Conservation (phyloP, 53 echinoderm and acorn worm species). For the Holothuria leucospilota region DNA sequence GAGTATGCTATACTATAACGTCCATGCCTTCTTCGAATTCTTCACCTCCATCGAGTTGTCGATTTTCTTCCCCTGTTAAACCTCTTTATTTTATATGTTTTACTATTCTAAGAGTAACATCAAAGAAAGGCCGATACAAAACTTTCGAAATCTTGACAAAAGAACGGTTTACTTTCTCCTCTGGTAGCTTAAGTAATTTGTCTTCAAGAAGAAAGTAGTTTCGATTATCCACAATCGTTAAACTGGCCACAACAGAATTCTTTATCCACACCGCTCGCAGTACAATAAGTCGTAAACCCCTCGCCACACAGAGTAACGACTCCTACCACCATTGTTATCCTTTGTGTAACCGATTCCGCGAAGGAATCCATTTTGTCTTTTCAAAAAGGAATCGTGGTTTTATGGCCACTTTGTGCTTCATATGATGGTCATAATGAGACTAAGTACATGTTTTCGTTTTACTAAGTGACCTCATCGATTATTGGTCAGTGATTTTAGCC, state of each 20-base stretch:
- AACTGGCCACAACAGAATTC: constrained; percentile 13
- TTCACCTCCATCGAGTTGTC: no score
- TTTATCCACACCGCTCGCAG: background rate
- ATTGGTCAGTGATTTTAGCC: constrained; percentile 22
- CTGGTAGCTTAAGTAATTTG: constrained; percentile 26
- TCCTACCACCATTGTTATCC: background rate
- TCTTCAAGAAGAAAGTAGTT: constrained; percentile 21
- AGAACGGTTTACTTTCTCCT: constrained; percentile 1
- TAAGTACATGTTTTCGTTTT: constrained; percentile 31
- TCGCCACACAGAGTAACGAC: constrained; percentile 23
- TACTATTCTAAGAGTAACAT: background rate
- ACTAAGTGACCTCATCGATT: constrained; percentile 32
- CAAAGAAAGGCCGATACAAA: constrained; percentile 14
- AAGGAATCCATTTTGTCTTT: constrained; percentile 4
- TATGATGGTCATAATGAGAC: constrained; percentile 25
- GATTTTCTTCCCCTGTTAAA: no score
- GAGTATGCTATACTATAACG: no score
- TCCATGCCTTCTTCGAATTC: no score
- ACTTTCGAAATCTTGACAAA: background rate
- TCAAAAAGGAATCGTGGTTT: background rate
- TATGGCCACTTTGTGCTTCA: constrained; percentile 20
- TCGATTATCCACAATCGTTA: constrained; percentile 45
- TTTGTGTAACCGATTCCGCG: constrained; percentile 39
- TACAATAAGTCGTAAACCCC: constrained; percentile 21
- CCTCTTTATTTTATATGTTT: no score